Conservation (phyloP, 2,888 invertebrate species). For the Glaucopsyche alexis region DNA sequence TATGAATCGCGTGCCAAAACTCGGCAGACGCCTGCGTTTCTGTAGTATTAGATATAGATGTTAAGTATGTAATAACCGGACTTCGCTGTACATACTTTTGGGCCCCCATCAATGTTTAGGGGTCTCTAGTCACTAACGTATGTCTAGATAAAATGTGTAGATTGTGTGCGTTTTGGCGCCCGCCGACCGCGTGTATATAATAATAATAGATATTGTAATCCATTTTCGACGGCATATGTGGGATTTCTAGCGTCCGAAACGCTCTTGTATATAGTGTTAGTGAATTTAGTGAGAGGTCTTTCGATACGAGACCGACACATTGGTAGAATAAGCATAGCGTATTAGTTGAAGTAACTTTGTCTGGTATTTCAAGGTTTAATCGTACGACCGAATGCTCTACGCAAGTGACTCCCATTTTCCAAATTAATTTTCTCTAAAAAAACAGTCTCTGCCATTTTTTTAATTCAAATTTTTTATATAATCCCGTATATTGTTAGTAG, state of each 20-base stretch:
- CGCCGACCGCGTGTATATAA: slow-evolving; percentile 56
- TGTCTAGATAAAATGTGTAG: slow-evolving; percentile 47
- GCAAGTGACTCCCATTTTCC: slow-evolving; percentile 46
- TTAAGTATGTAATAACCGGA: slow-evolving; percentile 65
- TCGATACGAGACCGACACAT: slow-evolving; percentile 51
- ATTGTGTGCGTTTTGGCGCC: slow-evolving; percentile 52
- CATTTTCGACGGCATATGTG: slow-evolving; percentile 23
- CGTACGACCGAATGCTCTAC: slow-evolving; percentile 37
- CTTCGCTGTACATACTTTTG: slow-evolving; percentile 64
- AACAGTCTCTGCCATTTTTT: slow-evolving; percentile 54
- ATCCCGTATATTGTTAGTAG: slow-evolving; percentile 59
- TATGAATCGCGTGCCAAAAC: slow-evolving; percentile 10
- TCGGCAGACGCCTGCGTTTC: slow-evolving; percentile 23
- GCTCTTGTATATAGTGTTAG: slow-evolving; percentile 49
- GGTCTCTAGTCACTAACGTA: slow-evolving; percentile 72
- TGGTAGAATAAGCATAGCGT: slow-evolving; percentile 61
- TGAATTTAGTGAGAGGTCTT: slow-evolving; percentile 54
- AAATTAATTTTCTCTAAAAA: slow-evolving; percentile 47
- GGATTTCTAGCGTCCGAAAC: slow-evolving; percentile 24
- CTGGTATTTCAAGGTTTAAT: slow-evolving; percentile 35
- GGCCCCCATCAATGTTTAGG: slow-evolving; percentile 52
- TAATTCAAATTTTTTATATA: slow-evolving; percentile 61
- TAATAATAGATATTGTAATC: slow-evolving; percentile 35
- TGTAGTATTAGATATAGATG: slow-evolving; percentile 27
- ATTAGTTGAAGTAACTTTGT: slow-evolving; percentile 45